These are phyloP conservation scores for Pontoporia blainvillei DNA, from an alignment of 2,113 vertebrate species.

Conservation along the genomic window DNA sequence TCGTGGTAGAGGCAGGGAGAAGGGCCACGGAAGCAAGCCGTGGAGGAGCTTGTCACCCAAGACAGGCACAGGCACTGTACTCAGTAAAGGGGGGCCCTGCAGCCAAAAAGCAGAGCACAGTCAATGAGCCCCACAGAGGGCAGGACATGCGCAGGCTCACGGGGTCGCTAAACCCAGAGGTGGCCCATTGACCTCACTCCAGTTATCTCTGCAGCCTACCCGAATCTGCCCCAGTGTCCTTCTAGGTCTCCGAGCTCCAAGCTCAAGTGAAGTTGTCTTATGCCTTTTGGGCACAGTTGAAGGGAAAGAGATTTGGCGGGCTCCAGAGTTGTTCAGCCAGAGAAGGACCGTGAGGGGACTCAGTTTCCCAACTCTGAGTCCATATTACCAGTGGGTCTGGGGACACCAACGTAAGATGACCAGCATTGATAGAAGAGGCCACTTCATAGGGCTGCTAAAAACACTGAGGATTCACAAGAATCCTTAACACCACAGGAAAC, in stretches of 20 bases:
- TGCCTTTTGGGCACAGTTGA: not conserved
- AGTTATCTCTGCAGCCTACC: not conserved
- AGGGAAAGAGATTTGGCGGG: not conserved
- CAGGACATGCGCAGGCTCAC: not conserved
- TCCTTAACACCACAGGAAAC: not conserved
- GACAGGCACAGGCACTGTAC: fast-evolving
- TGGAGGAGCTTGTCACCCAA: not conserved
- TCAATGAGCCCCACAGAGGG: not conserved
- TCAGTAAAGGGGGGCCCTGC: not conserved
- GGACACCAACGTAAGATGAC: not conserved
- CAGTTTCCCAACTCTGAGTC: not conserved
- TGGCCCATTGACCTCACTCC: not conserved
- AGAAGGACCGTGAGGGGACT: not conserved
- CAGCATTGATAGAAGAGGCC: not conserved
- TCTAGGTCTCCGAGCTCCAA: not conserved
- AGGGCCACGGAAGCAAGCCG: not conserved
- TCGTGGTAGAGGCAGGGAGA: not conserved
- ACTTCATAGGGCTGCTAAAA: not conserved
- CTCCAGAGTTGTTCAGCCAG: not conserved
- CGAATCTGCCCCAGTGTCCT: not conserved
- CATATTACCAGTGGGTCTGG: not conserved
- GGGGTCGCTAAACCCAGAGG: not conserved
- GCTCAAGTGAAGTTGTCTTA: not conserved
- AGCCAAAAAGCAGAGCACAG: not conserved
- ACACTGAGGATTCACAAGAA: not conserved